A percentile compares a stretch with the other conserved stretches of the same genome.
Evolutionary conservation across 2,113 vertebrate genomes (phyloP).

Genomic region (Microcebus murinus): DNA sequence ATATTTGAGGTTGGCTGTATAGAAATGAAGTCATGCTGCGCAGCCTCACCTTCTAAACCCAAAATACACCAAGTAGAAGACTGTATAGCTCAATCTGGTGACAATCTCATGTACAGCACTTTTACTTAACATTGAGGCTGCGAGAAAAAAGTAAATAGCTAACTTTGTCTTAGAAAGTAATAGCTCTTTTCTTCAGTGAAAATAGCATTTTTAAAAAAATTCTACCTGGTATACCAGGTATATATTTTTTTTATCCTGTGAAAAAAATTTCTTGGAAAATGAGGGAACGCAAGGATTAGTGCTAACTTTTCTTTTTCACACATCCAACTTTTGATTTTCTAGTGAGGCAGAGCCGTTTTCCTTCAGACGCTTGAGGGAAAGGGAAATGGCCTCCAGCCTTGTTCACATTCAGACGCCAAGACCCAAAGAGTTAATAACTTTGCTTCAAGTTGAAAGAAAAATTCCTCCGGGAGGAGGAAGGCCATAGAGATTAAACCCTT

Average conservation of each 20-base stretch:
- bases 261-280: conserved; percentile 56
- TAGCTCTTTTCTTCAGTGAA: conserved; percentile 38
- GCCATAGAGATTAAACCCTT: not conserved
- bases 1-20: conserved; percentile 9
- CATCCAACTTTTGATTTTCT: not conserved
- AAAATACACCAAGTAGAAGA: not conserved
- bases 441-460: not conserved
- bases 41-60: not conserved
- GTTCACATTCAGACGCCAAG: not conserved
- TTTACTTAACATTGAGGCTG: conserved; percentile 8
- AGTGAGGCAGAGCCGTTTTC: not conserved
- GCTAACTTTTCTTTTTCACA: not conserved
- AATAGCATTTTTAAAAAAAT: not conserved
- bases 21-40: conserved; percentile 13
- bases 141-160: conserved; percentile 27
- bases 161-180: conserved; percentile 26
- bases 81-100: not conserved
- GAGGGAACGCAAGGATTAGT: not conserved
- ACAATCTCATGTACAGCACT: not conserved
- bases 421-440: conserved; percentile 24
- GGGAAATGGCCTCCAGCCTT: not conserved
- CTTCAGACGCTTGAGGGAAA: not conserved
- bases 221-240: not conserved
- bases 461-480: not conserved
- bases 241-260: conserved; percentile 13